Base-by-base conservation (phyloP, 2,888 invertebrate genomes). In the Trissoscelio sp. region DNA sequence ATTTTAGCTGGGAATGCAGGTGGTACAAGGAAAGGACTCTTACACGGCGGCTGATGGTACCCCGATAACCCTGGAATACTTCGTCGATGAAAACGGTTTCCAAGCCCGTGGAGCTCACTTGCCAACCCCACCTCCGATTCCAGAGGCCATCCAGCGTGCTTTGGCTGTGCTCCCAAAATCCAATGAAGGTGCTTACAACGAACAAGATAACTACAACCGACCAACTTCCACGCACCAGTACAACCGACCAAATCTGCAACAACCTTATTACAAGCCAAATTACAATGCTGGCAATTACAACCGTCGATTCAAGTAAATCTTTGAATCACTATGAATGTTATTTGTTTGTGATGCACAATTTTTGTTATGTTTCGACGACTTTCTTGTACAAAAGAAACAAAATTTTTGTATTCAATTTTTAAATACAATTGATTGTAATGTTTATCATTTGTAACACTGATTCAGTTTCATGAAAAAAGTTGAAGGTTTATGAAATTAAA, bases 41-140 rank as follows among this genome's bases (percentile, higher is more conserved):
- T 96, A 96, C 88, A 94, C 95, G 3, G 94, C 96, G 0, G 96
- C 96, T 0, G 96, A 96, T 85, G 95, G 95, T 81, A 94, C 94
- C 11, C 95, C 95, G 0, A 94, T 96, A 79, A 93, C 94, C 82
- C 93, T 96, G 7, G 94, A 92, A 37, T 96, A 96, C 86, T 93
- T 95, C 14, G 96, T 96, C 16, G 96, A 96, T 89, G 96, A 96
- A 92, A 95, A 95, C 88, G 96, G 96, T 73, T 96, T 95, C 91
- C 94, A 95, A 87, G 95, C 96, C 9, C 93, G 94, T 86, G 96
- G 96, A 62, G 95, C 95, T 44, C 96, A 96, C 90, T 91, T 96
- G 85, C 96, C 96, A 42, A 79, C 78, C 16, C 81, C 81, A 39
- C 96, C 96, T 39, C 95, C 96, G 20, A 93, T 96, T 84, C 96